Evolutionary conservation across 2,888 invertebrate genomes (phyloP), one percentile per base, ranked within the genome.

Genomic region (Ormyrus nitidulus): DNA sequence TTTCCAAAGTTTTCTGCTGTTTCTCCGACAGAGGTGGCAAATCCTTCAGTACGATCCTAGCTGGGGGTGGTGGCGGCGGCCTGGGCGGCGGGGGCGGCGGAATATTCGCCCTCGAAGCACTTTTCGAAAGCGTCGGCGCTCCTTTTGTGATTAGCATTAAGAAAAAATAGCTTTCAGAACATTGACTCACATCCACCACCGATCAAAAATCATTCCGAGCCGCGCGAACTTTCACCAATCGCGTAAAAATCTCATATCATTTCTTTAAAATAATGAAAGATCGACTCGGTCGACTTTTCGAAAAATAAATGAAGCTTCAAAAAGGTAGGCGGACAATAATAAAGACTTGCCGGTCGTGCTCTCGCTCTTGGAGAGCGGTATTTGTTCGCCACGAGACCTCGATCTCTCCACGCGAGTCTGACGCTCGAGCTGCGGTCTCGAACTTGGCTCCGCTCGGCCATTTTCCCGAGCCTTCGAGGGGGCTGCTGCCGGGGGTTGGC

Each of bases 1-100:
- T 92, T 80, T 97, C 96, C 80, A 97, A 86, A 85, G 92, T 94
- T 84, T 93, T 93, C 82, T 94, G 91, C 86, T 95, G 95, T 10
- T 91, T 88, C 0, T 92, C 91, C 71, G 93, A 92, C 0, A 95
- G 86, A 0, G 93, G 92, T 11, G 88, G 84, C 58, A 90, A 72
- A 74, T 92, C 91, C 86, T 94, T 94, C 84, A 94, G 92, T 71
- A 86, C 79, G 11, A 77, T 84, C 80, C 88, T 85, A 19, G 83
- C 72, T 7, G 87, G 87, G 5, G 89, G 87, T 5, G 95, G 95
- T 49, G 95, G 95, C 79, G 95, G 92, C 66, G 95, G 95, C 70
- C 95, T 94, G 5, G 95, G 95, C 88, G 95, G 94, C 80, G 93
- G 93, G 68, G 93, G 93, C 46, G 93, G 93, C 91, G 88, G 90